Conservation (phyloP, 2,113 vertebrate species). For the Campylomormyrus numenius region DNA sequence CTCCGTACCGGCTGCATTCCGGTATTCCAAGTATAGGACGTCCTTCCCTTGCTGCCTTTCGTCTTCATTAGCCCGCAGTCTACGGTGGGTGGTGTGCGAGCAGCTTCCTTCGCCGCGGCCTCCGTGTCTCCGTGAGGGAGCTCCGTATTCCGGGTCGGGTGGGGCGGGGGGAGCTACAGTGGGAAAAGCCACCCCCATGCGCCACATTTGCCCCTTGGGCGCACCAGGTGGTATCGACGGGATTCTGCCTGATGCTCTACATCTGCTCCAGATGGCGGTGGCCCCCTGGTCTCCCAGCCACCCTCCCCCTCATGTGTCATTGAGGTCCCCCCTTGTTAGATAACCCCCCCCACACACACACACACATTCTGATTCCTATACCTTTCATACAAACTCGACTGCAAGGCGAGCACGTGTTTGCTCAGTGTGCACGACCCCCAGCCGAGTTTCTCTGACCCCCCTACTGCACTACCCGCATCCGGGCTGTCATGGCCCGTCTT, state of each 20-base stretch:
- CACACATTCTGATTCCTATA: not conserved
- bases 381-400: not conserved
- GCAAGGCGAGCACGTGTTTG: not conserved
- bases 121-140: not conserved
- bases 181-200: not conserved
- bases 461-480: not conserved
- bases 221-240: not conserved
- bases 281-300: not conserved
- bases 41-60: not conserved
- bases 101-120: not conserved
- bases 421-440: not conserved
- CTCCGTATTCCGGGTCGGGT: not conserved
- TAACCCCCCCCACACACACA: too few relatives aligned
- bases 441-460: not conserved
- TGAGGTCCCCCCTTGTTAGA: not conserved
- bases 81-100: not conserved
- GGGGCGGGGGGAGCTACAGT: not conserved
- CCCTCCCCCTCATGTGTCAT: not conserved
- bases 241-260: not conserved
- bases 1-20: not conserved
- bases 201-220: not conserved
- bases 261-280: not conserved
- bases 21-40: not conserved
- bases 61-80: not conserved
- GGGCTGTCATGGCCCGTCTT: not conserved